Percentiles rank a stretch among this genome's conserved stretches.
Conservation (phyloP, 2,888 invertebrate species). For the Gnatocerus cornutus region DNA sequence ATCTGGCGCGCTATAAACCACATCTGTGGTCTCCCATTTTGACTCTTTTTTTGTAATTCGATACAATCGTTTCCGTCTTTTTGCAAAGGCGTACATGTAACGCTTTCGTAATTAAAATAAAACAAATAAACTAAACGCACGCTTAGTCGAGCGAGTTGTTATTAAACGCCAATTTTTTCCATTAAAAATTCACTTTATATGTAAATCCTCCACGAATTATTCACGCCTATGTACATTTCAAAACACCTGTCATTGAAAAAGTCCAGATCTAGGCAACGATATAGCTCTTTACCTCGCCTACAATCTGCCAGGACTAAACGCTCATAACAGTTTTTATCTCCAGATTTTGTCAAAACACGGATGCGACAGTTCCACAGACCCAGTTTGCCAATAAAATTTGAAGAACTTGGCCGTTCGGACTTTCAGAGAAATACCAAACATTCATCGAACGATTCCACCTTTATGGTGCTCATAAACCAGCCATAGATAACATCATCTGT, state of each 20-base stretch:
- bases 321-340: not conserved
- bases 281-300: conserved; percentile 19
- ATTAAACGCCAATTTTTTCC: conserved; percentile 18
- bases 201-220: conserved; percentile 28
- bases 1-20: conserved; percentile 7
- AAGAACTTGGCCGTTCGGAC: conserved; percentile 6
- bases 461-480: conserved; percentile 33
- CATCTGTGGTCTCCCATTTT: not conserved
- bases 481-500: conserved; percentile 35
- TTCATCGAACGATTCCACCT: conserved; percentile 32
- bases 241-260: conserved; percentile 32
- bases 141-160: not conserved
- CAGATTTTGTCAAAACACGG: not conserved
- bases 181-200: conserved; percentile 31
- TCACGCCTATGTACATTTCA: conserved; percentile 30
- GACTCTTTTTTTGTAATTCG: conserved; percentile 7
- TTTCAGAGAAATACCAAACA: conserved; percentile 32
- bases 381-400: conserved; percentile 32
- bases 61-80: not conserved
- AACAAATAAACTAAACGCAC: not conserved
- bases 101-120: conserved; percentile 3
- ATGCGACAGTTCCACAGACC: conserved; percentile 22
- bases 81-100: not conserved
- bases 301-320: conserved; percentile 1
- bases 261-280: conserved; percentile 17